phyloP scores from a whole-genome alignment of 2,797 vertebrate genomes.

The Sebastes variabilis region DNA sequence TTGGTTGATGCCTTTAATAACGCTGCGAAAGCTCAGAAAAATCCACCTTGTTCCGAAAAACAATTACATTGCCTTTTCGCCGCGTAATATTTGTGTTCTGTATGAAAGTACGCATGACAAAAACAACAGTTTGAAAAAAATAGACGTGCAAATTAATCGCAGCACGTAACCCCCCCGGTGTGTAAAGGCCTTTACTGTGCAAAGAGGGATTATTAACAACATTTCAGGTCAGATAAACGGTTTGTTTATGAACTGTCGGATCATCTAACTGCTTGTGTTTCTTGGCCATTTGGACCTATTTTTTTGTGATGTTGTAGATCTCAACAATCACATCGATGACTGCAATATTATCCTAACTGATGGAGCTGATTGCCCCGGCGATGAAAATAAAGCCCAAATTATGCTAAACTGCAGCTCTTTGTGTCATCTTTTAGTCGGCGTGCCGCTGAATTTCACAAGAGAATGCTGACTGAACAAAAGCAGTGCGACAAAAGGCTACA shows the following conservation, averaged over 20 bases:
- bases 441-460: not conserved
- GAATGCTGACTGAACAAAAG: not conserved
- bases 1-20: no score
- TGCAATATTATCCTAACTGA: not conserved
- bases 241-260: not conserved
- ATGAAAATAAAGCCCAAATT: not conserved
- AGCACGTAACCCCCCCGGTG: fast-evolving
- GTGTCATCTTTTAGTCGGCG: not conserved
- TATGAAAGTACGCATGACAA: no score
- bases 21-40: no score
- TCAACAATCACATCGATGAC: not conserved
- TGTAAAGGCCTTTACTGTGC: not conserved
- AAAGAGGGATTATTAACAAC: not conserved
- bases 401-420: not conserved
- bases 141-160: not conserved
- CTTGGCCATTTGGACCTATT: not conserved
- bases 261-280: not conserved
- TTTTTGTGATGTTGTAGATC: not conserved
- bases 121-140: not conserved
- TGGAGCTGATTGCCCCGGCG: not conserved
- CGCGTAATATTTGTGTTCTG: no score
- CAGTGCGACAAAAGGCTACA: not conserved
- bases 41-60: no score
- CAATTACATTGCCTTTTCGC: no score
- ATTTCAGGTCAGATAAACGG: not conserved